Conservation (phyloP, 92 coral and sea anemone genomes). For the Phenganax stokvisi region DNA sequence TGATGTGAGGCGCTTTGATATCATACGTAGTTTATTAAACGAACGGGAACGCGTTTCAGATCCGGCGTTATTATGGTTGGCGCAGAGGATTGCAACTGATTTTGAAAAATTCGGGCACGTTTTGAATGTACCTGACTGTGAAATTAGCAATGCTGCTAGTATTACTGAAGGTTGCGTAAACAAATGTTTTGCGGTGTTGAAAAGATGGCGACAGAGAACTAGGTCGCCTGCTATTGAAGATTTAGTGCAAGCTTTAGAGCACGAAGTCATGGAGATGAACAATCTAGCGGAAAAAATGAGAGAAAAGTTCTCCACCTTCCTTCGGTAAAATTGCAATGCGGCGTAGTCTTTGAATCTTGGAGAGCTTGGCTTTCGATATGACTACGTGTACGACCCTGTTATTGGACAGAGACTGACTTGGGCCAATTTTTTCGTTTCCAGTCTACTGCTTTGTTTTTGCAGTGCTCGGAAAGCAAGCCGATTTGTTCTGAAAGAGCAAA, state of each 20-base stretch:
- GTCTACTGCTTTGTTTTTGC: too few species aligned
- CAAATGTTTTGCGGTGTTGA: not conserved
- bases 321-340: too few species aligned
- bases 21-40: not conserved
- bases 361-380: too few species aligned
- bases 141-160: not conserved
- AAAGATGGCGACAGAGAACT: not conserved
- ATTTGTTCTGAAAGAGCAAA: too few species aligned
- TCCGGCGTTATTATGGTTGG: not conserved
- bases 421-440: too few species aligned
- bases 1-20: constrained; percentile 11
- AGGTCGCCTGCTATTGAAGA: not conserved
- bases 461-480: too few species aligned
- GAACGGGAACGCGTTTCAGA: not conserved
- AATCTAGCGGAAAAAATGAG: not conserved
- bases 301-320: not conserved
- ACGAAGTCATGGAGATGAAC: not conserved
- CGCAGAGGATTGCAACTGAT: not conserved
- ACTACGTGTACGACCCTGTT: too few species aligned
- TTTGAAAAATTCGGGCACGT: not conserved
- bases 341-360: too few species aligned
- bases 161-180: not conserved
- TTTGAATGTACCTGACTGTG: not conserved
- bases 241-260: not conserved
- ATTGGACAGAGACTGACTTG: too few species aligned